Base-by-base conservation (phyloP, 2,888 invertebrate species). In the Cyclophora punctaria region DNA sequence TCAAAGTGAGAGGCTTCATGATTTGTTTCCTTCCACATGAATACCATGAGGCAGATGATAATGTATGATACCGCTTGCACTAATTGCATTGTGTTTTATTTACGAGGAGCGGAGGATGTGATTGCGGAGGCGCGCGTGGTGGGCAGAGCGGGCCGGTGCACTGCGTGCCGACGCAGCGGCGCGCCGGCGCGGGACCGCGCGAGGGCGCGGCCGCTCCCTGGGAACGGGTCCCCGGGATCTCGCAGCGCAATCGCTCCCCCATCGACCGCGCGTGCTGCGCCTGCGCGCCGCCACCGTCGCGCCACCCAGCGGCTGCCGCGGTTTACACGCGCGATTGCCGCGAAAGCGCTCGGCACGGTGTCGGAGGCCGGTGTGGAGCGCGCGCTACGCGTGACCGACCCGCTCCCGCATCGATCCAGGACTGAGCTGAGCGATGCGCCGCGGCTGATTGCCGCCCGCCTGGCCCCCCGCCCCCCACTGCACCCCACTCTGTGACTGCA, bases 291-390 rank as follows among this genome's bases (percentile, higher is more conserved):
- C 34, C 5, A 34, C 34, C 5, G 20, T 20, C 33, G 3, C 7
- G 44, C 6, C 44, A 3, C 44, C 44, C 20, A 34, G 4, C 7
- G 50, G 49, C 46, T 35, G 41, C 46, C 44, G 50, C 47, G 67
- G 66, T 72, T 66, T 78, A 75, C 67, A 76, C 73, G 80, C 83
- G 82, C 85, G 75, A 82, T 79, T 75, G 80, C 73, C 75, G 89
- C 89, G 86, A 82, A 83, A 75, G 78, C 74, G 71, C 74, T 71
- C 75, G 73, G 74, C 73, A 71, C 73, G 73, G 65, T 64, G 65
- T 78, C 75, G 73, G 67, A 73, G 79, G 74, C 72, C 73, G 65
- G 67, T 60, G 67, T 67, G 62, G 64, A 64, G 64, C 61, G 60
- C 68, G 63, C 7, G 41, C 20, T 20, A 43, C 48, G 53, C 52